phyloP scores from a whole-genome alignment of 2,113 vertebrate species.

The Mastomys natalensis region DNA sequence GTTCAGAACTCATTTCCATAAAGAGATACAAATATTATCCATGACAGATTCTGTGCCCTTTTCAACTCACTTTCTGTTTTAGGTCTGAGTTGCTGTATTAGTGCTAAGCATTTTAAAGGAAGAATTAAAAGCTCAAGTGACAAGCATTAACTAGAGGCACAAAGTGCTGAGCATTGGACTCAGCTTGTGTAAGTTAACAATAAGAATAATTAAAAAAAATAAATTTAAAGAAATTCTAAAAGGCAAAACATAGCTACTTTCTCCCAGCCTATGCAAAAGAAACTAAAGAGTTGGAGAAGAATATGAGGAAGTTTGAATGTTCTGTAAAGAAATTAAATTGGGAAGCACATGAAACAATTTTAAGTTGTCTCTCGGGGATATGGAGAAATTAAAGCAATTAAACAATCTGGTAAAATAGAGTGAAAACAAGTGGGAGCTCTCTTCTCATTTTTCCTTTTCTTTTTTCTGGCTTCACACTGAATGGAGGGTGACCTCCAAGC shows the following conservation, averaged over 20 bases:
- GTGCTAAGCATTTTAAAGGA: conserved; percentile 29
- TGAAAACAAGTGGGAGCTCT: not conserved
- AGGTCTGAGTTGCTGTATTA: not conserved
- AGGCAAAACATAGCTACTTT: not conserved
- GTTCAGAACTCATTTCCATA: not conserved
- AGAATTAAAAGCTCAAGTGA: not conserved
- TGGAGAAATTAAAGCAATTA: conserved; percentile 71
- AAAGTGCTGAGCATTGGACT: conserved; percentile 8
- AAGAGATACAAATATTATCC: not conserved
- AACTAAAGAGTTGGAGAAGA: not conserved
- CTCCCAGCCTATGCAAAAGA: not conserved
- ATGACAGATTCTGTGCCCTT: not conserved
- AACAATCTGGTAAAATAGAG: conserved; percentile 35
- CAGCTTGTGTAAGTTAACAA: not conserved
- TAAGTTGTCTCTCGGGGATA: conserved; percentile 55
- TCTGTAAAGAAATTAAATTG: conserved; percentile 64
- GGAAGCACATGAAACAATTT: conserved; percentile 28
- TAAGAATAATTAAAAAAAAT: not conserved
- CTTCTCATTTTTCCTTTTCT: not conserved
- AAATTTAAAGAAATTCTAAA: not conserved
- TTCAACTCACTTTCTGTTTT: not conserved
- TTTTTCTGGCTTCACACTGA: not conserved
- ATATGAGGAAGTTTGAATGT: not conserved
- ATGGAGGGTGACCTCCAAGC: not conserved
- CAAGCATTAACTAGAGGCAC: not conserved